Percentiles rank a stretch among this genome's conserved stretches.
Evolutionary conservation across 2,888 invertebrate genomes (phyloP).

Genomic region (Trachelus stipa): DNA sequence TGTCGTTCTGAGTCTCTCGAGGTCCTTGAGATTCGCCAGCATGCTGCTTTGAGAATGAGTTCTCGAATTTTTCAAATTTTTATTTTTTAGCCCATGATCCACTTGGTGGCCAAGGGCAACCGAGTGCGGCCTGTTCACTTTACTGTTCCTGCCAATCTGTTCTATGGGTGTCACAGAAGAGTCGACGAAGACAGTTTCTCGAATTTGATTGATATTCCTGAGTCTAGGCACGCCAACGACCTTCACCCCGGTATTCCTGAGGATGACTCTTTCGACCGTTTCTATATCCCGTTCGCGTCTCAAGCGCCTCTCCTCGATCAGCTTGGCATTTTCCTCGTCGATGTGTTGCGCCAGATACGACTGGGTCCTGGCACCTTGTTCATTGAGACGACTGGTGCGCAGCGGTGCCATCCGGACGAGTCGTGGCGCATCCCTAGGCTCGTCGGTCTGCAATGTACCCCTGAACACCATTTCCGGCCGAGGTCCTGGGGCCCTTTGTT

Average conservation of each 20-base stretch:
- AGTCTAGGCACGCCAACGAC: conserved; percentile 47
- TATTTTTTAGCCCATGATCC: conserved; percentile 19
- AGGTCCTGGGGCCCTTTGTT: background rate
- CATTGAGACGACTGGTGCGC: conserved; percentile 42
- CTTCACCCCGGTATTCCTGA: conserved; percentile 49
- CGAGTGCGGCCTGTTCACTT: conserved; percentile 25
- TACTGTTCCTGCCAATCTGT: conserved; percentile 30
- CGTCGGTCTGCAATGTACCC: conserved; percentile 57
- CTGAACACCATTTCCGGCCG: conserved; percentile 55
- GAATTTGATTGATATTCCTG: conserved; percentile 55
- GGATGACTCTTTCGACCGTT: conserved; percentile 48
- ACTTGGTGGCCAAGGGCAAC: conserved; percentile 19
- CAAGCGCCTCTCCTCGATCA: conserved; percentile 50
- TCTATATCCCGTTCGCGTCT: conserved; percentile 50
- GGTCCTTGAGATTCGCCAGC: conserved; percentile 54
- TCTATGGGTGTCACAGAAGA: conserved; percentile 36
- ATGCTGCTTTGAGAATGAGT: conserved; percentile 43
- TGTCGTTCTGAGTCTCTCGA: conserved; percentile 53
- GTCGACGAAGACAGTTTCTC: conserved; percentile 49
- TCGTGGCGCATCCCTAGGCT: conserved; percentile 54
- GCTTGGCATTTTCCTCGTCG: conserved; percentile 39
- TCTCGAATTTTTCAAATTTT: conserved; percentile 9
- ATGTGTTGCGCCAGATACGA: conserved; percentile 26
- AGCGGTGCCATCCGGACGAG: conserved; percentile 57
- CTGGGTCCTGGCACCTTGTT: background rate